A percentile compares a stretch with the other conserved stretches of the same genome.
Evolutionary conservation across 2,888 invertebrate genomes (phyloP).

Genomic region (Scelioninae gen. 1): DNA sequence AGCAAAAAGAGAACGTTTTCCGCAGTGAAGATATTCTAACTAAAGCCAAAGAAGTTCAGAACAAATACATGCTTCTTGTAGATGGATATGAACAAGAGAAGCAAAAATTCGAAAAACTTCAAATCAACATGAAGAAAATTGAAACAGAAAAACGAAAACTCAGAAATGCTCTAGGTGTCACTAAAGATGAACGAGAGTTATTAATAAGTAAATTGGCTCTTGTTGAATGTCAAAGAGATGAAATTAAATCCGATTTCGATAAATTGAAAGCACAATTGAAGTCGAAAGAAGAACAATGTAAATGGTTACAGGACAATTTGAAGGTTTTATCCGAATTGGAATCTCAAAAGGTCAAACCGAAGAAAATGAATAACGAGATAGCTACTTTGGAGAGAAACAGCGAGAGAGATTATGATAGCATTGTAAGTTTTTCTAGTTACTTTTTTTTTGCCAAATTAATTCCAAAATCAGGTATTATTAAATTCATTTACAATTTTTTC

Average conservation of each 20-base stretch:
- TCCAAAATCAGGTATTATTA: not conserved
- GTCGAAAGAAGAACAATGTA: slow-evolving; percentile 85
- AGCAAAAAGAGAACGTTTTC: slow-evolving; percentile 70
- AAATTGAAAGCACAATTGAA: slow-evolving; percentile 85
- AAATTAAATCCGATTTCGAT: slow-evolving; percentile 85
- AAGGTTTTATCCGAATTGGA: slow-evolving; percentile 85
- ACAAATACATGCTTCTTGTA: slow-evolving; percentile 73
- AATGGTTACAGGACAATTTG: slow-evolving; percentile 85
- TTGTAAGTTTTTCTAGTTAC: slow-evolving; percentile 28
- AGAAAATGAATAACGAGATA: slow-evolving; percentile 80
- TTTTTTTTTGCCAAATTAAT: too few species aligned
- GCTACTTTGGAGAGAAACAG: slow-evolving; percentile 16
- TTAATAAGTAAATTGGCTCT: slow-evolving; percentile 78
- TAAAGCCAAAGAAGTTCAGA: slow-evolving; percentile 73
- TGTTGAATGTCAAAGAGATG: slow-evolving; percentile 84
- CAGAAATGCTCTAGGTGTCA: slow-evolving; percentile 85
- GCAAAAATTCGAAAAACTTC: slow-evolving; percentile 82
- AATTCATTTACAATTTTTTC: slow-evolving; percentile 5
- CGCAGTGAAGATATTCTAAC: slow-evolving; percentile 67
- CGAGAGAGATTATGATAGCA: slow-evolving; percentile 20
- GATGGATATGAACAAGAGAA: slow-evolving; percentile 76
- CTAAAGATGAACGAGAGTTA: slow-evolving; percentile 85
- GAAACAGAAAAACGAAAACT: slow-evolving; percentile 85
- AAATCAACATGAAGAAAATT: slow-evolving; percentile 84
- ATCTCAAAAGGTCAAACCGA: slow-evolving; percentile 84